phyloP scores from a whole-genome alignment of 2,113 vertebrate genomes.

The Triplophysa dalaica region DNA sequence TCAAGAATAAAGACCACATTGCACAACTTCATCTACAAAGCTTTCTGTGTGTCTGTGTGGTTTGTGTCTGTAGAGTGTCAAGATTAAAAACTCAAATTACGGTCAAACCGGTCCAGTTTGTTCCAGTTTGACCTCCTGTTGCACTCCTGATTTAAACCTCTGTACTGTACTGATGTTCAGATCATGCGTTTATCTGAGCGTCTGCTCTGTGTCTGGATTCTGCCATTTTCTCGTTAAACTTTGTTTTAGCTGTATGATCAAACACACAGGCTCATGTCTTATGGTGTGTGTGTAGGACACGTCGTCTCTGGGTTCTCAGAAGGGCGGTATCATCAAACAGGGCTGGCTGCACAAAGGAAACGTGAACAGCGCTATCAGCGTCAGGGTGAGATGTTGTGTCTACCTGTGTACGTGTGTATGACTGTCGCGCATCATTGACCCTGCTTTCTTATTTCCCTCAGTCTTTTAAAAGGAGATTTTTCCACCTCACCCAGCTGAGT shows the following conservation, averaged over 20 bases:
- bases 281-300: constrained; percentile 80
- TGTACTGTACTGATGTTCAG: not conserved
- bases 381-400: constrained; percentile 79
- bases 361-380: constrained; percentile 98
- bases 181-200: constrained; percentile 3
- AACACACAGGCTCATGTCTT: constrained; percentile 29
- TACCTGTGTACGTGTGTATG: not conserved
- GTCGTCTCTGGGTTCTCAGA: constrained; percentile 94
- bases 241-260: constrained; percentile 49
- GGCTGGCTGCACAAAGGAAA: constrained; percentile 98
- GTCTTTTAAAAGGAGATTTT: constrained; percentile 99
- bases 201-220: constrained; percentile 37
- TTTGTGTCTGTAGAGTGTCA: constrained; percentile 10
- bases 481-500: constrained; percentile 93
- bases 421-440: not conserved
- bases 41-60: constrained; percentile 9
- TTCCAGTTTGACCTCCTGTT: not conserved
- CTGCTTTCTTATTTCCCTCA: constrained; percentile 57
- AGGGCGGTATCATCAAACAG: constrained; percentile 94
- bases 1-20: not conserved
- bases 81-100: not conserved
- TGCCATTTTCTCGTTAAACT: constrained; percentile 17
- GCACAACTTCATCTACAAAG: not conserved
- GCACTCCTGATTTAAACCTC: not conserved
- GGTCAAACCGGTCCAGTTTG: not conserved